Conservation (phyloP, 2,797 vertebrate species). For the Poeciliopsis turneri region DNA sequence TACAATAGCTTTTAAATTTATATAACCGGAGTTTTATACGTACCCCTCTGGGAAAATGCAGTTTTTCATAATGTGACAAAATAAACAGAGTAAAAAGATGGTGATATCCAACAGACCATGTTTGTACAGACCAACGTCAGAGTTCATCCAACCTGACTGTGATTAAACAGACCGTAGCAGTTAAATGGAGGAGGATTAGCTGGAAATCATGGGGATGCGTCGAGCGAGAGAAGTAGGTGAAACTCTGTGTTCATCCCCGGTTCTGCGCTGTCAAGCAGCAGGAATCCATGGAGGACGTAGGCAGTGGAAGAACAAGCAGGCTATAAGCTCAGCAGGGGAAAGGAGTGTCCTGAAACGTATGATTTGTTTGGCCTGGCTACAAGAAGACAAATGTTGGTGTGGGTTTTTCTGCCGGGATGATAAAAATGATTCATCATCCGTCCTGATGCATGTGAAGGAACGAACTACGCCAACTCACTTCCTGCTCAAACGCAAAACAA, state of each 20-base stretch:
- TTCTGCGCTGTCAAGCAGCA: constrained; percentile 60
- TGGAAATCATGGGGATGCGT: constrained; percentile 18
- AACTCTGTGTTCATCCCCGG: constrained; percentile 41
- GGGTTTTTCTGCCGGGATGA: constrained; percentile 50
- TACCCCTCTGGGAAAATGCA: not conserved
- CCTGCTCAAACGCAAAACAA: constrained; percentile 22
- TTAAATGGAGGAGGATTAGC: constrained; percentile 47
- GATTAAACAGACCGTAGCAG: constrained; percentile 33
- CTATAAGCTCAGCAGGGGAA: constrained; percentile 16
- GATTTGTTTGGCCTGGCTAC: constrained; percentile 44
- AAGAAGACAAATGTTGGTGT: constrained; percentile 45
- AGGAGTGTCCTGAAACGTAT: constrained; percentile 31
- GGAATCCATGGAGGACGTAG: constrained; percentile 46
- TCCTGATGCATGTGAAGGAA: constrained; percentile 29
- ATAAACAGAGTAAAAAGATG: constrained; percentile 45
- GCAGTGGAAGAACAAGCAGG: constrained; percentile 35
- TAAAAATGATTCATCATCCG: constrained; percentile 52
- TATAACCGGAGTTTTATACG: not conserved
- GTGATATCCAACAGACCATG: constrained; percentile 59
- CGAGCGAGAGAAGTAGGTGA: constrained; percentile 40
- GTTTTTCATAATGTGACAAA: not conserved
- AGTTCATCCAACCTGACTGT: constrained; percentile 42
- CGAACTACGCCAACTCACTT: constrained; percentile 26
- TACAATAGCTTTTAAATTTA: not conserved
- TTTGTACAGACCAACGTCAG: constrained; percentile 56